phyloP scores from a whole-genome alignment of 2,797 vertebrate species.

The Aldrovandia affinis region DNA sequence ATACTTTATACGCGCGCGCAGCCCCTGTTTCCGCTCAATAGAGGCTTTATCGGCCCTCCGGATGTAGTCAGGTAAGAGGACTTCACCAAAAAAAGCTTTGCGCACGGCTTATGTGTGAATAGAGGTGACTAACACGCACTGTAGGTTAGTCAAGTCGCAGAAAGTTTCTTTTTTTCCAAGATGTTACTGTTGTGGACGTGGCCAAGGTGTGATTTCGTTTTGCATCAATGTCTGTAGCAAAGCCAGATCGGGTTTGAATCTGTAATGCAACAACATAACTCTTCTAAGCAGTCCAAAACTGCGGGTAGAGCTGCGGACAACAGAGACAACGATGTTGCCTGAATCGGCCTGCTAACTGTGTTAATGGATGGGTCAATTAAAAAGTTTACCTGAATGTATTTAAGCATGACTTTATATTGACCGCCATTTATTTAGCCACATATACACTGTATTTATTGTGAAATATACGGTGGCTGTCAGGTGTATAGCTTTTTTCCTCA shows the following conservation, averaged over 20 bases:
- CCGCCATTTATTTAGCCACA: background rate
- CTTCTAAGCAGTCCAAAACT: background rate
- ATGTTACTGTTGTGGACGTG: background rate
- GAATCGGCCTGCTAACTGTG: background rate
- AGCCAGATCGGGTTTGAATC: background rate
- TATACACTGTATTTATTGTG: background rate
- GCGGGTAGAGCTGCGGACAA: background rate
- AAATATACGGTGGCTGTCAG: background rate
- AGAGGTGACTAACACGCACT: background rate
- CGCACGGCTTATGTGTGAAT: no score
- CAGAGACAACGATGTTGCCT: background rate
- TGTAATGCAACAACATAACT: no score
- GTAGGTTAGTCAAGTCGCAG: background rate
- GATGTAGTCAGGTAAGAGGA: no score
- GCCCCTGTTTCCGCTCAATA: no score
- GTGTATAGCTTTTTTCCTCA: background rate
- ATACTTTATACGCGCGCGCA: no score
- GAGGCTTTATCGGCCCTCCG: no score
- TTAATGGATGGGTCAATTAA: background rate
- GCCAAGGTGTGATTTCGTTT: background rate
- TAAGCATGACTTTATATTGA: background rate
- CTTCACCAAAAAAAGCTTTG: no score
- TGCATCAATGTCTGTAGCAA: background rate
- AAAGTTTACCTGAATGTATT: no score
- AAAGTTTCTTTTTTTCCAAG: background rate